Evolutionary conservation across 2,797 vertebrate species (phyloP), one percentile per base, ranked within the genome.

Genomic region (Sebastes itinus): DNA sequence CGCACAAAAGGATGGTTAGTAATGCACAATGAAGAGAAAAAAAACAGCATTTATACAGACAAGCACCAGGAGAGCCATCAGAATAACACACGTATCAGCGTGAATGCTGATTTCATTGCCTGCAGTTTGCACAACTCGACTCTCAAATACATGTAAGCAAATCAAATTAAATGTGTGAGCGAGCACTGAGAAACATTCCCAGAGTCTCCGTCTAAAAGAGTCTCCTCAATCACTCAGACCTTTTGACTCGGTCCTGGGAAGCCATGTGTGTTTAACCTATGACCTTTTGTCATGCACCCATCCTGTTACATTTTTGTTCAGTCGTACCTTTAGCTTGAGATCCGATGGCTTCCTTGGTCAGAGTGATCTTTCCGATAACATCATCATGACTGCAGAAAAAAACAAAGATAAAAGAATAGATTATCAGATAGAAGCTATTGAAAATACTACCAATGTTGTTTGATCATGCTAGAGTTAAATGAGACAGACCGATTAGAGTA

Each of bases 301-400:
- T 70, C 64, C 52, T 46, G 63, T 64, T 10, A 77, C 56, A 77
- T 59, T 78, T 72, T 62, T 42, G 22, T 77, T 54, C n/a, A 25
- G 30, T 73, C 71, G 16, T 95, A 98, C 98, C 98, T 96, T 95
- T 94, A 1, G 93, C 92, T 88, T 97, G 94, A 0, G 96, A 95
- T 0, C 94, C 91, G 59, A 99, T 97, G 32, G 91, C 91, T 35
- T 97, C 97, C 92, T 91, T 97, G 88, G 91, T 97, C 80, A 99
- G 95, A 0, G 92, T 96, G 84, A 98, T 96, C 92, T 98, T 98
- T 82, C 97, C 97, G 9, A 98, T 98, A 72, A 97, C 77, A n/a
- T 98, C 97, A 1, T 98, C 97, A 0, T 99, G 97, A 80, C 98
- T 98, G 82, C 22, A 55, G 30, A 78, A 6, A 49, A 61, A 78